Evolutionary conservation across 2,113 vertebrate genomes (phyloP).

Genomic region (Ancistrus triradiatus): DNA sequence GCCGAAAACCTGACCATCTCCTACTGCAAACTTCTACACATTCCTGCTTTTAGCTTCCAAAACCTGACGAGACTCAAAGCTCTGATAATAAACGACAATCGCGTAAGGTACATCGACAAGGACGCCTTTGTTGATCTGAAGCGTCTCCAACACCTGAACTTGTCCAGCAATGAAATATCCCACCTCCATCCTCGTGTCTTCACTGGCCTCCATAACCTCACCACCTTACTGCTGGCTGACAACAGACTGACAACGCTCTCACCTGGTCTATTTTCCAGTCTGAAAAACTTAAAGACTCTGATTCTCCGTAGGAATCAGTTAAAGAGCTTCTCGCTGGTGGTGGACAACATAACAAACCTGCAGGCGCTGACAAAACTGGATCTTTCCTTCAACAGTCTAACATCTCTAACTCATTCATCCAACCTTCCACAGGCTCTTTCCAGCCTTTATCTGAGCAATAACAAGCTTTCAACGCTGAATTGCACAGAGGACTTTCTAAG

Average conservation of each 20-base stretch:
- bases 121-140: slow-evolving; percentile 65
- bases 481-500: slow-evolving; percentile 51
- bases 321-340: slow-evolving; percentile 57
- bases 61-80: slow-evolving; percentile 48
- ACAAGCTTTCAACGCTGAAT: slow-evolving; percentile 58
- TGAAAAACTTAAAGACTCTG: slow-evolving; percentile 50
- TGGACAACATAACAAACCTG: slow-evolving; percentile 55
- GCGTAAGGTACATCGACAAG: slow-evolving; percentile 29
- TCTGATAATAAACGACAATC: slow-evolving; percentile 63
- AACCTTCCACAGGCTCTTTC: slow-evolving; percentile 56
- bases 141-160: slow-evolving; percentile 56
- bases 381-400: slow-evolving; percentile 66
- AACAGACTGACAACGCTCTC: slow-evolving; percentile 58
- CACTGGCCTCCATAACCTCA: slow-evolving; percentile 56
- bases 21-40: background rate
- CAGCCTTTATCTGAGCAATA: slow-evolving; percentile 58
- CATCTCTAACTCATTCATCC: slow-evolving; percentile 53
- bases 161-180: slow-evolving; percentile 62
- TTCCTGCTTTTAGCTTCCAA: slow-evolving; percentile 53
- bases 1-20: slow-evolving; percentile 53
- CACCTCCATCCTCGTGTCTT: slow-evolving; percentile 53
- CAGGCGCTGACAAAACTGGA: slow-evolving; percentile 54
- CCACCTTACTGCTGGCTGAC: slow-evolving; percentile 51
- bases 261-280: slow-evolving; percentile 47
- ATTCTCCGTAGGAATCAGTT: slow-evolving; percentile 57